phyloP scores from a whole-genome alignment of 2,113 vertebrate genomes.

The Gyps fulvus region DNA sequence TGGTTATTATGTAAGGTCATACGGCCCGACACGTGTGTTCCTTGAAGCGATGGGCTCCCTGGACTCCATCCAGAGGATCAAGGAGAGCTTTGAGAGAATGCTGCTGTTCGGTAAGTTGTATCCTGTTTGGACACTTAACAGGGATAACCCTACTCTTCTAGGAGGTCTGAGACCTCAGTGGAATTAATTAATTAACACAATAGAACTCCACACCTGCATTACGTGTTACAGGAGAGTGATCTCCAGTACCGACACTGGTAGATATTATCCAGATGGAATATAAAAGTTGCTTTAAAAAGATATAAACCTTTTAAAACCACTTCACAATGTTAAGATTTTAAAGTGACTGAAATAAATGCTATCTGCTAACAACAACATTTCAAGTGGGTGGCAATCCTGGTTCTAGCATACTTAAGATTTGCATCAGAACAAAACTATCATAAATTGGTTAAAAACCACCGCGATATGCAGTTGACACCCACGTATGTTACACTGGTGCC shows the following conservation, averaged over 20 bases:
- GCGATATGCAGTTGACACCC: conserved; percentile 25
- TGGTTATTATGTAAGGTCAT: conserved; percentile 4
- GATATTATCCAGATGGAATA: background rate
- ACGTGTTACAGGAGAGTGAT: background rate
- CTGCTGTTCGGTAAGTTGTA: background rate
- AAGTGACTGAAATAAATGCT: conserved; percentile 39
- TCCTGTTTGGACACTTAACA: background rate
- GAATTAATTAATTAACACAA: background rate
- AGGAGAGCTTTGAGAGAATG: background rate
- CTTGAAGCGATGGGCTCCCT: conserved; percentile 11
- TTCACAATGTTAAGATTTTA: background rate
- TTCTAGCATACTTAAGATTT: conserved; percentile 34
- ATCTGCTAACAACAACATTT: conserved; percentile 28
- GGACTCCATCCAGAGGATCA: conserved; percentile 16
- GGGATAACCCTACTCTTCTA: background rate
- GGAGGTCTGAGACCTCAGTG: background rate
- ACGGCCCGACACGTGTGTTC: background rate
- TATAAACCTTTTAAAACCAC: background rate
- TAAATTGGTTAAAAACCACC: conserved; percentile 55
- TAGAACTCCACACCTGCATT: background rate
- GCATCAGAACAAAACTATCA: conserved; percentile 48
- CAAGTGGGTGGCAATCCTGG: conserved; percentile 35
- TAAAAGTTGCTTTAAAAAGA: background rate
- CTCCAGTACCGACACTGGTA: background rate
- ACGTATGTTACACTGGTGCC: conserved; percentile 9